Evolutionary conservation across 2,888 invertebrate genomes (phyloP).

Genomic region (Rotaria magnacalcarata): DNA sequence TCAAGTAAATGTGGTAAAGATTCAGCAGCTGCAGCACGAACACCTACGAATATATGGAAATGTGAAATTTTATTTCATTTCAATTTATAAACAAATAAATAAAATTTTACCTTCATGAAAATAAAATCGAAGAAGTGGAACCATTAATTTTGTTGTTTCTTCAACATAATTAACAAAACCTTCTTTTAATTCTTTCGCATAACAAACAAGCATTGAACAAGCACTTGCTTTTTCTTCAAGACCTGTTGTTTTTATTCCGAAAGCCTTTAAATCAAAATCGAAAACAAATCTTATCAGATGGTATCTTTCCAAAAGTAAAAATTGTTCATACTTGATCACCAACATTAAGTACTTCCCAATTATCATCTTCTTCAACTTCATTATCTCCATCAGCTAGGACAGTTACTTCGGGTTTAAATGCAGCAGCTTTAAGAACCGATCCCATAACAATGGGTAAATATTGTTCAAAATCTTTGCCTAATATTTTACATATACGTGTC

Average conservation of each 20-base stretch:
- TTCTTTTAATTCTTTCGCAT: slow-evolving; percentile 84
- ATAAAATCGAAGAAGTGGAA: slow-evolving; percentile 71
- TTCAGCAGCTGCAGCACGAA: slow-evolving; percentile 85
- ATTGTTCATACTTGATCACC: slow-evolving; percentile 69
- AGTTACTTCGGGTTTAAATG: slow-evolving; percentile 86
- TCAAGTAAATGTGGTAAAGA: slow-evolving; percentile 80
- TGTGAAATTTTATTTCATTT: too few species aligned
- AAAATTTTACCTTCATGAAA: slow-evolving; percentile 55
- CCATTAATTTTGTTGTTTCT: slow-evolving; percentile 62
- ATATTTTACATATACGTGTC: slow-evolving; percentile 94
- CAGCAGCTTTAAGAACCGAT: slow-evolving; percentile 82
- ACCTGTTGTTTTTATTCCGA: slow-evolving; percentile 85
- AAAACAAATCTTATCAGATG: not conserved
- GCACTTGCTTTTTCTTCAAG: slow-evolving; percentile 92
- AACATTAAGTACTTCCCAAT: slow-evolving; percentile 87
- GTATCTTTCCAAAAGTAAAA: not conserved
- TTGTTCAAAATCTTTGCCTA: slow-evolving; percentile 78
- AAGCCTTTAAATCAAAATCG: slow-evolving; percentile 68
- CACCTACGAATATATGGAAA: slow-evolving; percentile 59
- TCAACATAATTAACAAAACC: slow-evolving; percentile 74
- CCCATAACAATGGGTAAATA: slow-evolving; percentile 89
- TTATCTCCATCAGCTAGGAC: slow-evolving; percentile 66
- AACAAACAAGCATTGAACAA: slow-evolving; percentile 91
- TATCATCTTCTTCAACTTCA: slow-evolving; percentile 76
- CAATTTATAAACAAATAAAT: too few species aligned